Evolutionary conservation across 2,888 invertebrate genomes (phyloP).

Genomic region (Oscheius sp.): DNA sequence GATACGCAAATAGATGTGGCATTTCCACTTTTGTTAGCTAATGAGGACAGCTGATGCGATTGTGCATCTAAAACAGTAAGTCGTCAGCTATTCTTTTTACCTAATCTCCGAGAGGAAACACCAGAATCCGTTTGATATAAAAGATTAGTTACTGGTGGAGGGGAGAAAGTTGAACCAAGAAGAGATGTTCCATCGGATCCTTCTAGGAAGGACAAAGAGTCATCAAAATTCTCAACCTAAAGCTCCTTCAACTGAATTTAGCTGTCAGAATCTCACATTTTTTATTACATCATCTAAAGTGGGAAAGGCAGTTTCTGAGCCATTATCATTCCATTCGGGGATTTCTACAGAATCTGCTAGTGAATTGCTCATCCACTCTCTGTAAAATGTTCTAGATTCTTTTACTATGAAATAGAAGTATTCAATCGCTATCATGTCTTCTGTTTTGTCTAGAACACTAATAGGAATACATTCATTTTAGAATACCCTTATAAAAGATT

Average conservation of each 20-base stretch:
- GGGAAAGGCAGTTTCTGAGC: conserved; percentile 30
- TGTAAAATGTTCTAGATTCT: background rate
- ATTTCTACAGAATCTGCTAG: conserved; percentile 39
- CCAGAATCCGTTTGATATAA: conserved; percentile 48
- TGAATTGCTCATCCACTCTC: conserved; percentile 10
- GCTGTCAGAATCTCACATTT: conserved; percentile 31
- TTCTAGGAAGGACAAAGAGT: conserved; percentile 38
- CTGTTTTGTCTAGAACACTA: too few relatives aligned
- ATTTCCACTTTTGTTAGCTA: conserved; percentile 42
- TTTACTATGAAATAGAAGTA: too few relatives aligned
- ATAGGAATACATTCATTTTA: background rate
- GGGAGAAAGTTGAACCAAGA: conserved; percentile 20
- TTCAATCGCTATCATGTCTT: too few relatives aligned
- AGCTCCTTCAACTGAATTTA: background rate
- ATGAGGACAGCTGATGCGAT: conserved; percentile 54
- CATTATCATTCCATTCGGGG: conserved; percentile 58
- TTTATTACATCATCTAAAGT: conserved; percentile 62
- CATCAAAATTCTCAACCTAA: conserved; percentile 43
- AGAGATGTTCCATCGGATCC: conserved; percentile 30
- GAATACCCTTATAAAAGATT: background rate
- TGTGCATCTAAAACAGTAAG: conserved; percentile 45
- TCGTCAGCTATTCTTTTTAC: background rate
- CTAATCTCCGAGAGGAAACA: conserved; percentile 17
- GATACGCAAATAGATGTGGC: conserved; percentile 50
- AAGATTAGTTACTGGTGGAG: conserved; percentile 24